Evolutionary conservation across 2,113 vertebrate species (phyloP), one percentile per base, ranked within the genome.

Genomic region (Chauna torquata): DNA sequence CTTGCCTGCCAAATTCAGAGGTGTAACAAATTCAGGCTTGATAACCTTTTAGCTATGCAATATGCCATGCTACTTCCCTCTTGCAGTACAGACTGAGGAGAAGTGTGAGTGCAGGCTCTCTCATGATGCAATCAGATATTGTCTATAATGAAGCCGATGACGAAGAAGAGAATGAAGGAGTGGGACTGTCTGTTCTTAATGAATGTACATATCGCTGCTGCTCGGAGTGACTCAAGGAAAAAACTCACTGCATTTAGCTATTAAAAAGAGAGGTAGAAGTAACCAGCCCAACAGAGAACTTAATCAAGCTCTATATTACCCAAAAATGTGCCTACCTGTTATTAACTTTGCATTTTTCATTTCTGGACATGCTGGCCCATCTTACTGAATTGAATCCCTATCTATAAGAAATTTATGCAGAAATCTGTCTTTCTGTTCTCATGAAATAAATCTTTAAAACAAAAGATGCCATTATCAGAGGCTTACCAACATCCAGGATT

Each of bases 111-210:
- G 24, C 47, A 78, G 71, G 23, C 47, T 71, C 38, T 70, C 55
- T 55, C 0, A 0, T 58, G 45, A 32, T 6, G 44, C 0, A 1
- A 17, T 18, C 32, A 77, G 23, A 28, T 44, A 42, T 0, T 16
- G 32, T 47, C 3, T 16, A 8, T 52, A 75, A 64, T 14, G 47
- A 86, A 83, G 55, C 9, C 59, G 19, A 20, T 58, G 38, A 47
- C 22, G 70, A 83, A 47, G 47, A n/a, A 71, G 44, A 57, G 24
- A 75, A 54, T 0, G 14, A 72, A 85, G 42, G 45, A 14, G 9
- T 40, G 82, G 16, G 61, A 79, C 58, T 59, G 3, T 14, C 47
- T 50, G 44, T 54, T 49, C 32, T 42, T 34, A 69, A 1, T 8
- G 22, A 55, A 54, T 0, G 3, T 11, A 40, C 19, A 2, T 10